Evolutionary conservation across 2,113 vertebrate genomes (phyloP).

Genomic region (Micronisus gabar): DNA sequence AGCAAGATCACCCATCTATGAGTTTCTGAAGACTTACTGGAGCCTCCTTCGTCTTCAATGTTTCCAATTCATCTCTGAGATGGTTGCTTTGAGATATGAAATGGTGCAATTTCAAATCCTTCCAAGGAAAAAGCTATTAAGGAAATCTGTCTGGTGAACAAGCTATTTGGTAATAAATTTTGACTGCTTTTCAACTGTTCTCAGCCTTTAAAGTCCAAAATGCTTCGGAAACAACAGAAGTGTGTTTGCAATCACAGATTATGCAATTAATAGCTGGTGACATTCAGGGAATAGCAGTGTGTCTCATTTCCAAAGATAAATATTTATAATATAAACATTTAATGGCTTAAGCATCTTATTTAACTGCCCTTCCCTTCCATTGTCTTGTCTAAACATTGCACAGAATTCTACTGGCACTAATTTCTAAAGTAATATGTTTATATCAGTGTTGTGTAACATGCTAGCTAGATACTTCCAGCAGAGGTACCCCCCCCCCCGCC

Average conservation of each 20-base stretch:
- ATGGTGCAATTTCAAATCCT: constrained; percentile 10
- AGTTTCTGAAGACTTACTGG: neutral
- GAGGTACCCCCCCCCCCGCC: neutral
- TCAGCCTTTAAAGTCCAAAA: neutral
- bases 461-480: neutral
- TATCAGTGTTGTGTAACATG: neutral
- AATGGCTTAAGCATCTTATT: constrained; percentile 20
- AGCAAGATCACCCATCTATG: neutral
- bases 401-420: neutral
- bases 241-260: neutral
- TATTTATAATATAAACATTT: constrained; percentile 18
- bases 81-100: neutral
- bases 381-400: neutral
- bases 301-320: neutral
- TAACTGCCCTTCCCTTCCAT: neutral
- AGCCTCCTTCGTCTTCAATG: neutral
- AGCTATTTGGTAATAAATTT: constrained; percentile 16
- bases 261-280: constrained; percentile 28
- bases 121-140: constrained; percentile 18
- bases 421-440: neutral
- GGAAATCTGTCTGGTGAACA: neutral
- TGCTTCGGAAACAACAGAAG: neutral
- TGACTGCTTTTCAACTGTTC: constrained; percentile 30
- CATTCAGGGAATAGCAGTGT: neutral
- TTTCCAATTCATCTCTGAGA: constrained; percentile 20